Conservation (phyloP, 2,113 vertebrate species). For the Acrocephalus arundinaceus region DNA sequence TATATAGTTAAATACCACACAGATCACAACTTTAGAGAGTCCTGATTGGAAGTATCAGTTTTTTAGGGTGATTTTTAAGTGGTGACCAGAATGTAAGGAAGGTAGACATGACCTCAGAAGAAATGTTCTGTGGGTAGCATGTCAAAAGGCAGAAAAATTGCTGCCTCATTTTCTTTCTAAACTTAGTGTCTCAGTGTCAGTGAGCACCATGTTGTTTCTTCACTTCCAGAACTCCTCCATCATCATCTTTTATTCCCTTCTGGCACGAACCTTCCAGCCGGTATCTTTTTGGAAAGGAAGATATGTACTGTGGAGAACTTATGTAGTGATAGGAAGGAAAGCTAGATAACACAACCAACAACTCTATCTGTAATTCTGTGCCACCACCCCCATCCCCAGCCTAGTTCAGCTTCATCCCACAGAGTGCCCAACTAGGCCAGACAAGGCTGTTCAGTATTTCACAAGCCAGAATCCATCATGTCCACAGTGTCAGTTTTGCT, state of each 20-base stretch:
- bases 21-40: neutral
- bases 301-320: neutral
- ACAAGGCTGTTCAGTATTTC: neutral
- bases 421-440: neutral
- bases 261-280: neutral
- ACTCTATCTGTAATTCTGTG: neutral
- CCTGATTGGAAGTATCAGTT: neutral
- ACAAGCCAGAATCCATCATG: conserved; percentile 13
- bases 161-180: neutral
- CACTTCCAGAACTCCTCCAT: neutral
- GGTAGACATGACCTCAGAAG: neutral
- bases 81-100: neutral
- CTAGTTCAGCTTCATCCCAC: neutral
- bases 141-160: neutral
- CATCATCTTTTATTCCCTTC: neutral
- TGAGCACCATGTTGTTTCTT: neutral
- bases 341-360: neutral
- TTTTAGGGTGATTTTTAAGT: neutral
- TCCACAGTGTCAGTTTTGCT: neutral
- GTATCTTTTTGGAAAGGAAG: conserved; percentile 7
- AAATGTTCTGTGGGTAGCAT: neutral
- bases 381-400: neutral
- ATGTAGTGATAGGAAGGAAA: neutral
- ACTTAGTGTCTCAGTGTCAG: neutral
- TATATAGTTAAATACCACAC: neutral